Evolutionary conservation across 2,888 invertebrate species (phyloP), one percentile per base, ranked within the genome.

Genomic region (Pediacus dermestoides): DNA sequence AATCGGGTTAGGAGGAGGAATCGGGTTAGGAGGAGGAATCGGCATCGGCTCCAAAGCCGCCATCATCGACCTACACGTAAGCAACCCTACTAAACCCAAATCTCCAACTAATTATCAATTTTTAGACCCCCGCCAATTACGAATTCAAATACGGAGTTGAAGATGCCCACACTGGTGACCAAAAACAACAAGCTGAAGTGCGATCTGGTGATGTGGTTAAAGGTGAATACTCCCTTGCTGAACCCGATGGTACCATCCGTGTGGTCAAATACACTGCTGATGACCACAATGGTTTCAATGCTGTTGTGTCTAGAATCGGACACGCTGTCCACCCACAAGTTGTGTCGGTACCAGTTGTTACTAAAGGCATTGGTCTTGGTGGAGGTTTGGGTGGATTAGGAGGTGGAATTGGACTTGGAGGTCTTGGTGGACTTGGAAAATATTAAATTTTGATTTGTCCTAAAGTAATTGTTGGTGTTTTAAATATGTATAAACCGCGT

Each of bases 111-210:
- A 13, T 10, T 11, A n/a, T 38, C 11, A 40, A 12, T 21, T 48
- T 40, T 1, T 32, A 57, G 57, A 44, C 57, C 1, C 55, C 54
- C 10, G 48, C 76, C 2, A 74, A 74, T 57, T 76, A 77, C 51
- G 67, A 72, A 32, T 76, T 72, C 53, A 74, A 77, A 58, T 76
- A 77, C 49, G 66, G 75, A 11, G 76, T 77, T 14, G 71, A 70
- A 3, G 77, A 77, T 49, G 74, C 74, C 2, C 73, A 77, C 51
- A 77, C 77, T 11, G 77, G 77, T 9, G 77, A 77, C 55, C 69
- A 73, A 54, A 77, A 77, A 53, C 68, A 71, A 7, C 76, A 77
- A 48, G 73, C 74, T 69, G 77, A 77, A 54, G 69, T 70, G 13
- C 67, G 77, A 10, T 73, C 74, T 38, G 77, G 77, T 4, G 77